A percentile compares a stretch with the other conserved stretches of the same genome.
These are phyloP conservation scores for Temnothorax nylanderi DNA, from an alignment of 1,140 invertebrate species.

Conservation along the genomic window DNA sequence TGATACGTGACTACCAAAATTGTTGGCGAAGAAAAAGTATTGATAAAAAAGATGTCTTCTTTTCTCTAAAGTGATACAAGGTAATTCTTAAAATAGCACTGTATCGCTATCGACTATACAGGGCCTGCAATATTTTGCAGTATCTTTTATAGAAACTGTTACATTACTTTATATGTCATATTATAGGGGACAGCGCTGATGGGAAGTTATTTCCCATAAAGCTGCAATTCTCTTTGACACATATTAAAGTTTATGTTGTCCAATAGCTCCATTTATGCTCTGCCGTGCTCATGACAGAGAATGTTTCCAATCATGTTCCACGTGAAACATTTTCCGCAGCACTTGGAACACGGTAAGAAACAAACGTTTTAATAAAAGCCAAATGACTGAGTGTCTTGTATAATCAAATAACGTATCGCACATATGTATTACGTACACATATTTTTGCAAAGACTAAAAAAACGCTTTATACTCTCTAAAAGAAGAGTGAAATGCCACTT, in stretches of 20 bases:
- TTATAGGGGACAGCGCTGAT: constrained; percentile 38
- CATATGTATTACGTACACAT: too few species aligned
- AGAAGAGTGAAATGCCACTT: too few species aligned
- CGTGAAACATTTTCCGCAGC: background rate
- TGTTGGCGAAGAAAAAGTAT: too few species aligned
- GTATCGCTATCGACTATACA: background rate
- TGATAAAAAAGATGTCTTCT: background rate
- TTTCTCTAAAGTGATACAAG: background rate
- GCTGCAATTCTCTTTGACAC: constrained; percentile 55
- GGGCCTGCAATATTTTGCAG: background rate
- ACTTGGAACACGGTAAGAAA: background rate
- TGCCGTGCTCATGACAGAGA: background rate
- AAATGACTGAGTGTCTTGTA: background rate
- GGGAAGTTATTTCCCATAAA: constrained; percentile 50
- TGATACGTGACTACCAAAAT: background rate
- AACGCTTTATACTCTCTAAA: background rate
- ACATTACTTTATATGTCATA: constrained; percentile 35
- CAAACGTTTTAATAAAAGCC: background rate
- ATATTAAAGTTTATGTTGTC: constrained; percentile 43
- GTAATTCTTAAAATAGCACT: background rate
- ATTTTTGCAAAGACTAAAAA: background rate
- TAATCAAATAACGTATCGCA: background rate
- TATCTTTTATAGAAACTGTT: constrained; percentile 12
- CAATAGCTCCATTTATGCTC: constrained; percentile 21
- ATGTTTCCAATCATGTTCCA: constrained; percentile 14